Conservation (phyloP, 1,140 invertebrate species). For the Hylaeus volcanicus region DNA sequence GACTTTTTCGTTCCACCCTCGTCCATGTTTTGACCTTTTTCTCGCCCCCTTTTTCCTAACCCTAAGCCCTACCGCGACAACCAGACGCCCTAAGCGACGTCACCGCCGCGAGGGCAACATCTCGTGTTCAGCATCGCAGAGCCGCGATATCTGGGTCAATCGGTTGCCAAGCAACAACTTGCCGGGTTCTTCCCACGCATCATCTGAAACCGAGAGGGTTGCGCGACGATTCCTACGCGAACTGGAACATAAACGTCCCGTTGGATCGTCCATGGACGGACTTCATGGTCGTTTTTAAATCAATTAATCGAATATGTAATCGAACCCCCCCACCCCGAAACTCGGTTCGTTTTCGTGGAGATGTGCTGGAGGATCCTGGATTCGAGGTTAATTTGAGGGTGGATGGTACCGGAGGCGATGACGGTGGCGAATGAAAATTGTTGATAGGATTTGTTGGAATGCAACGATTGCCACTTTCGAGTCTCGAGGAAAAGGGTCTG, state of each 20-base stretch:
- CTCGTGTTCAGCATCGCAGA: conserved; percentile 19
- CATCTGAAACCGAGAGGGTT: conserved; percentile 47
- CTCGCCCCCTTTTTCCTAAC: neutral
- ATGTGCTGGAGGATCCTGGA: neutral
- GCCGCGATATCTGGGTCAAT: conserved; percentile 63
- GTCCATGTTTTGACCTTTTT: neutral
- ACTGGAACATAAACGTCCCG: conserved; percentile 21
- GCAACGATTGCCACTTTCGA: too few relatives aligned
- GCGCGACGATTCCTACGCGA: conserved; percentile 13
- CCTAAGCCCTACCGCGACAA: conserved; percentile 39
- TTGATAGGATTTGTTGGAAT: neutral
- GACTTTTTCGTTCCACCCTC: neutral
- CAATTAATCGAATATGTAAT: conserved; percentile 24
- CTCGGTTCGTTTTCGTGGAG: neutral
- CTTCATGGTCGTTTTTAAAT: conserved; percentile 3
- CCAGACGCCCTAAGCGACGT: conserved; percentile 52
- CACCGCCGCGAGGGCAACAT: conserved; percentile 32
- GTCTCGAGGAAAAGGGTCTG: too few relatives aligned
- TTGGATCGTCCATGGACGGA: neutral
- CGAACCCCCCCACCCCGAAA: neutral
- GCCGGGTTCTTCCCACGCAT: conserved; percentile 60
- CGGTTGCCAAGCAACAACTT: conserved; percentile 65
- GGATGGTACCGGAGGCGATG: neutral
- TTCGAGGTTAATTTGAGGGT: neutral
- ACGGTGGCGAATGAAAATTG: neutral